phyloP scores from a whole-genome alignment of 2,888 invertebrate genomes.

The Carterocephalus palaemon region DNA sequence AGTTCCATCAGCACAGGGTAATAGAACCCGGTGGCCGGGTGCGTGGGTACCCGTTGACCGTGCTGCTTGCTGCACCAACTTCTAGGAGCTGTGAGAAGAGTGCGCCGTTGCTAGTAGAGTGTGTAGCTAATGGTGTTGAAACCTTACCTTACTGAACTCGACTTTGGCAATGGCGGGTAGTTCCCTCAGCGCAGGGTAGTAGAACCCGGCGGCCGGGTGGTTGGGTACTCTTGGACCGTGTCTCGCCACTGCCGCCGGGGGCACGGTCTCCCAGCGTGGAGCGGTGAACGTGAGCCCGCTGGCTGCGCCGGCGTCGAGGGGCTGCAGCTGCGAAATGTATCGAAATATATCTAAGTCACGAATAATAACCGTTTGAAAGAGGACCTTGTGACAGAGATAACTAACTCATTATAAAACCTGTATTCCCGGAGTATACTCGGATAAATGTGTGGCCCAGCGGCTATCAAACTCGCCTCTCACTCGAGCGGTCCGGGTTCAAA shows the following conservation, averaged over 20 bases:
- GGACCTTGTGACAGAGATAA: too few relatives aligned
- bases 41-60: constrained; percentile 88
- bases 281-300: constrained; percentile 96
- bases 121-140: too few relatives aligned
- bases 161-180: constrained; percentile 92
- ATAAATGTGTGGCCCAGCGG: too few relatives aligned
- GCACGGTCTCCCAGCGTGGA: constrained; percentile 93
- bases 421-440: too few relatives aligned
- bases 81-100: too few relatives aligned
- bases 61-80: too few relatives aligned
- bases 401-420: too few relatives aligned
- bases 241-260: constrained; percentile 88
- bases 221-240: constrained; percentile 89
- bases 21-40: constrained; percentile 94
- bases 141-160: constrained; percentile 88
- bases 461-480: too few relatives aligned
- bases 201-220: constrained; percentile 95
- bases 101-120: too few relatives aligned
- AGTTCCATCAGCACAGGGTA: constrained; percentile 90
- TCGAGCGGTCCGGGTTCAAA: too few relatives aligned
- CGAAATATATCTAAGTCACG: too few relatives aligned
- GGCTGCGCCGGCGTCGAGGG: constrained; percentile 94
- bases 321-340: constrained; percentile 82
- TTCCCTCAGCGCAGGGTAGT: constrained; percentile 89
- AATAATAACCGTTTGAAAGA: too few relatives aligned